Evolutionary conservation across 2,797 vertebrate species (phyloP).

Genomic region (Gorsachius magnificus): DNA sequence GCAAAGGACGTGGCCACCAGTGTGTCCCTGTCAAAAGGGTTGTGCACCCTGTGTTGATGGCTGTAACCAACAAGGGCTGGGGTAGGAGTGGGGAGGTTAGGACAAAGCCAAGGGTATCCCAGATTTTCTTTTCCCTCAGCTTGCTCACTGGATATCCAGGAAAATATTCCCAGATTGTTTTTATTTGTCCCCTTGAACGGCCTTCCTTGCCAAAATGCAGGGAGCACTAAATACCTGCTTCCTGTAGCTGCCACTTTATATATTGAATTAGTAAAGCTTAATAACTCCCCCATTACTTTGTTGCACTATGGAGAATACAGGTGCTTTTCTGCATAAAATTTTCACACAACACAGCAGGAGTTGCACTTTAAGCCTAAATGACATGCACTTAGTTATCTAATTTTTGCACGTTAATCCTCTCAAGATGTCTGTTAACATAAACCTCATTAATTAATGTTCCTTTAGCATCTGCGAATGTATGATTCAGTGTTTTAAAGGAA

Average conservation of each 20-base stretch:
- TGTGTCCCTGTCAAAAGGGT: neutral
- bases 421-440: constrained; percentile 43
- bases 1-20: neutral
- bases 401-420: constrained; percentile 48
- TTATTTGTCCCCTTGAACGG: neutral
- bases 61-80: neutral
- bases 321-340: constrained; percentile 39
- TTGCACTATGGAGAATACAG: constrained; percentile 17
- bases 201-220: neutral
- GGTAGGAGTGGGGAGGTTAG: neutral
- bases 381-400: neutral
- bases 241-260: neutral
- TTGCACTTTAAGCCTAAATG: constrained; percentile 21
- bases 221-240: neutral
- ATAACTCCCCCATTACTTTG: constrained; percentile 22
- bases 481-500: constrained; percentile 7
- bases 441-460: constrained; percentile 43
- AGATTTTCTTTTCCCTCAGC: neutral
- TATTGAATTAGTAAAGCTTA: neutral
- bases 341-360: constrained; percentile 24
- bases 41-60: neutral
- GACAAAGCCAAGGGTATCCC: neutral
- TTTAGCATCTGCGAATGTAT: neutral
- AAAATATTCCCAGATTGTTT: neutral
- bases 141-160: neutral